Base-by-base conservation (phyloP, 2,113 vertebrate species). In the Macroglossus sobrinus region DNA sequence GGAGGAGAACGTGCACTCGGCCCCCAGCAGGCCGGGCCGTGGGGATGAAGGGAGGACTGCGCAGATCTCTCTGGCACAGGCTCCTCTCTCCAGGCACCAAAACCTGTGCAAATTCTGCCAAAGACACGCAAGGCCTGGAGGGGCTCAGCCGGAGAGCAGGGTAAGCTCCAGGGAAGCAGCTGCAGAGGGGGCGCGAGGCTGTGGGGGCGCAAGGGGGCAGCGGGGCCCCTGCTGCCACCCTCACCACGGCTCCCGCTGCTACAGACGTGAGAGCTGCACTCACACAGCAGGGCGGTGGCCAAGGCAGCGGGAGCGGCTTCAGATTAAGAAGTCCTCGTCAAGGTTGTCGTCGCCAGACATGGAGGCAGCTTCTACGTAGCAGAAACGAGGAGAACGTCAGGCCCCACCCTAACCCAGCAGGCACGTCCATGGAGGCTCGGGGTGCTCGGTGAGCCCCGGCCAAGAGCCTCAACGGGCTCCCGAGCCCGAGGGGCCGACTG, bases 341-440 rank as follows among this genome's bases (percentile, higher is more conserved):
- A 84, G 96, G 40, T 95, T 87, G 16, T 97, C 95, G 0, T 97
- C 97, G 7, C 96, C 97, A 55, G 96, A 98, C 40, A 97, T 0
- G 7, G 98, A 97, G 33, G 94, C 82, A 22, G 80, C 96, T 91
- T 98, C 98, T 98, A 69, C 7, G 6, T 3, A 61, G 71, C 47
- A 69, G 66, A 79, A 57, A 79, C 0, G 50, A 92, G 45, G 47
- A 45, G 38, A 33, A 38, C 12, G 38, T 96, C 9, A 91, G 68
- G 84, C 5, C 76, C 7, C 24, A 18, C 16, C 18, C 24, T 59
- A 11, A 5, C 47, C 14, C 2, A 72, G 47, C 24, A 72, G 72
- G 81, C 15, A 63, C 4, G 35, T 26, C 38, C 55, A 57, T 12
- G 2, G 61, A 87, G 55, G 53, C 30, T 69, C 26, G 57, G 40